phyloP scores from a whole-genome alignment of 2,888 invertebrate genomes.

The Ormyrus rosae region DNA sequence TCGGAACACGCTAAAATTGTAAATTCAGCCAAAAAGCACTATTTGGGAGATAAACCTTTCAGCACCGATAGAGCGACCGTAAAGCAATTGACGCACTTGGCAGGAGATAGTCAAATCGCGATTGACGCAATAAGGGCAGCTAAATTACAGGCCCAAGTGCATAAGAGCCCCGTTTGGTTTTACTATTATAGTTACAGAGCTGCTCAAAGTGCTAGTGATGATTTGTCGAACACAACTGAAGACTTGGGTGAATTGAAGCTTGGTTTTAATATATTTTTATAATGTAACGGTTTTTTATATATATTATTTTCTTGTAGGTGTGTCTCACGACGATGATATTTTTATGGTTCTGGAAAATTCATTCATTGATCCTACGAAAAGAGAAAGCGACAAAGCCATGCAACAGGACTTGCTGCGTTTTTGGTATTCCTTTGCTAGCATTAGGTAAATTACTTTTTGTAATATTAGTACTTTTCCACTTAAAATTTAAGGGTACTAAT shows the following conservation, averaged over 20 bases:
- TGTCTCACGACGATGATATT: conserved; percentile 37
- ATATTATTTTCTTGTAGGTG: conserved; percentile 9
- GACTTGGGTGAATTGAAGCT: neutral
- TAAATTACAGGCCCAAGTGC: conserved; percentile 8
- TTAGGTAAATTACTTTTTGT: conserved; percentile 58
- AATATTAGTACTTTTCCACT: neutral
- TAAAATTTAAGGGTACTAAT: no score
- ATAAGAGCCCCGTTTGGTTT: conserved; percentile 20
- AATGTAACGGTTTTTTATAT: neutral
- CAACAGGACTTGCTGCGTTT: conserved; percentile 23
- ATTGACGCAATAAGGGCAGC: conserved; percentile 8
- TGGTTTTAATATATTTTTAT: neutral
- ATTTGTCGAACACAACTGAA: neutral
- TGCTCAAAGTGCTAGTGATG: conserved; percentile 18
- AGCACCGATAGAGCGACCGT: neutral
- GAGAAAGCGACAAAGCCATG: conserved; percentile 24
- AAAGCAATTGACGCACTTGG: conserved; percentile 12
- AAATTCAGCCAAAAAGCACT: conserved; percentile 55
- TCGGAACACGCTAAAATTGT: conserved; percentile 75
- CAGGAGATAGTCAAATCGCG: conserved; percentile 4
- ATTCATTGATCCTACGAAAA: conserved; percentile 19
- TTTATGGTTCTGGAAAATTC: conserved; percentile 25
- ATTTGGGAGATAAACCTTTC: neutral
- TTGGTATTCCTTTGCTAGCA: conserved; percentile 30
- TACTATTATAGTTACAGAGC: conserved; percentile 41